Percentiles rank a stretch among this genome's conserved stretches.
These are phyloP conservation scores for Stenodera caucasica DNA, from an alignment of 2,888 invertebrate species.

Conservation along the genomic window DNA sequence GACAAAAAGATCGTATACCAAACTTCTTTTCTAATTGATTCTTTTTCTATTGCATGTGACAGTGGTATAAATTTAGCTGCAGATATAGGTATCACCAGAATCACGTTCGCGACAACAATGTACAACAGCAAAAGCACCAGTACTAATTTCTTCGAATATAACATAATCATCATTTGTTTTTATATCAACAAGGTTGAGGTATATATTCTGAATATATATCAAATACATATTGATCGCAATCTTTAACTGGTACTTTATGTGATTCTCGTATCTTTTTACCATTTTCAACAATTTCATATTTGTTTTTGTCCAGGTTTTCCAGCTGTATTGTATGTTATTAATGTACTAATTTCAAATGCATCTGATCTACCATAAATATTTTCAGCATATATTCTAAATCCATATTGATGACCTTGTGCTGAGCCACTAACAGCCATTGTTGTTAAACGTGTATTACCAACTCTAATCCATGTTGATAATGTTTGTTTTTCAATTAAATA, in stretches of 20 bases:
- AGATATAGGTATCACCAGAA: conserved; percentile 95
- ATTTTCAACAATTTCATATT: conserved; percentile 77
- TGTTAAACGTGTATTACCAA: conserved; percentile 79
- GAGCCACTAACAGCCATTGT: conserved; percentile 85
- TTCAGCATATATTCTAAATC: conserved; percentile 93
- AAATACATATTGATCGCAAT: too few relatives aligned
- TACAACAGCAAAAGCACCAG: conserved; percentile 99
- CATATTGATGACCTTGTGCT: conserved; percentile 93
- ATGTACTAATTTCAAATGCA: conserved; percentile 85
- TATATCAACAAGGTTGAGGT: too few relatives aligned
- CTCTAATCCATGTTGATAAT: conserved; percentile 94
- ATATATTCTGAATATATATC: too few relatives aligned
- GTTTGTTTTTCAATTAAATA: conserved; percentile 94
- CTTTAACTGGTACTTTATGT: conserved; percentile 84
- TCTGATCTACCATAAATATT: conserved; percentile 95
- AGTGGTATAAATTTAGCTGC: conserved; percentile 99
- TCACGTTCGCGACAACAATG: conserved; percentile 96
- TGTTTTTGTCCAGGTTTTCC: conserved; percentile 80
- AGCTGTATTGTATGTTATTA: conserved; percentile 78
- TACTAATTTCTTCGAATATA: too few relatives aligned
- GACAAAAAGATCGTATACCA: too few relatives aligned
- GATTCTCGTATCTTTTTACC: conserved; percentile 91
- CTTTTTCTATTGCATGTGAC: conserved; percentile 91
- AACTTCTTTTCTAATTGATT: conserved; percentile 95
- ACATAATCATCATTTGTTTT: conserved; percentile 99